Evolutionary conservation across 92 coral and sea anemone genomes (phyloP).

Genomic region (Blastomussa wellsi): DNA sequence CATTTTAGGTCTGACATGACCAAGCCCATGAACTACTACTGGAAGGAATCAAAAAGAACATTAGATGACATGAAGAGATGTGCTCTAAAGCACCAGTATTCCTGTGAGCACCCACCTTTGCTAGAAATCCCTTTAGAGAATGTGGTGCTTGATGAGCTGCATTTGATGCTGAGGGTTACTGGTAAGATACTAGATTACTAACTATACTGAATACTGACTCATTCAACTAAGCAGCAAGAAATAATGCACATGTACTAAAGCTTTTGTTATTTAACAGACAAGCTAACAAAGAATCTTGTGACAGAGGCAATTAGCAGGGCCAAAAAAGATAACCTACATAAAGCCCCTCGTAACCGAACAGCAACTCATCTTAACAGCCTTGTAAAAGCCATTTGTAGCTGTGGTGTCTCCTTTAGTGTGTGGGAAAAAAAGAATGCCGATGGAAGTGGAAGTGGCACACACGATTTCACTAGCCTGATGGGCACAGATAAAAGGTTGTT

Average conservation of each 20-base stretch:
- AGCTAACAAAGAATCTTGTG: conserved; percentile 53
- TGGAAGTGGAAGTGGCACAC: conserved; percentile 62
- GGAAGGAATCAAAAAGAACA: conserved; percentile 49
- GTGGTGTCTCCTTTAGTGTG: conserved; percentile 66
- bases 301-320: conserved; percentile 57
- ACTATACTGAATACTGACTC: no score
- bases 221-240: no score
- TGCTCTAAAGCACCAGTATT: conserved; percentile 37
- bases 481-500: conserved; percentile 63
- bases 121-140: conserved; percentile 57
- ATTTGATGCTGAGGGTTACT: conserved; percentile 46
- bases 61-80: conserved; percentile 43
- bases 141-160: conserved; percentile 71
- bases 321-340: conserved; percentile 58
- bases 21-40: conserved; percentile 53
- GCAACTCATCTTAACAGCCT: conserved; percentile 48
- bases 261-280: no score
- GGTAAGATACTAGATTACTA: background rate
- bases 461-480: conserved; percentile 68
- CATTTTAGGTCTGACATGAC: conserved; percentile 64
- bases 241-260: no score
- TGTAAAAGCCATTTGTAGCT: conserved; percentile 53
- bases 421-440: conserved; percentile 76
- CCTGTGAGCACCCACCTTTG: conserved; percentile 68
- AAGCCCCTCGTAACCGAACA: conserved; percentile 59